Conservation (phyloP, 2,113 vertebrate species). For the Aplodontia rufa region DNA sequence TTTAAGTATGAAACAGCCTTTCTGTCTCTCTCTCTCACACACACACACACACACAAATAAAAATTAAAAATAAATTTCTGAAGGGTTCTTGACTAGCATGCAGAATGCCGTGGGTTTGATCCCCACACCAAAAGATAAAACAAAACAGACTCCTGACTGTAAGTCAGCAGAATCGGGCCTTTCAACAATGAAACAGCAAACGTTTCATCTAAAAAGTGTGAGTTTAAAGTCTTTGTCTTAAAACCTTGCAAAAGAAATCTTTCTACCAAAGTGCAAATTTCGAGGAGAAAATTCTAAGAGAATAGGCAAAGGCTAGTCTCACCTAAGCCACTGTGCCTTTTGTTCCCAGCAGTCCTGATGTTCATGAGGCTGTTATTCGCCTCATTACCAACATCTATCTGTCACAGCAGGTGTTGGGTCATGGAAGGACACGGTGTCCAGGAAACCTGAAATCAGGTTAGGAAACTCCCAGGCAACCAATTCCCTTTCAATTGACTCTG, state of each 20-base stretch:
- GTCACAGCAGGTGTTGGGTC: slow-evolving; percentile 62
- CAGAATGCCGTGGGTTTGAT: not conserved
- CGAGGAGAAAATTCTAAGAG: not conserved
- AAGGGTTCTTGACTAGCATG: not conserved
- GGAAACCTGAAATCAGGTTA: slow-evolving; percentile 70
- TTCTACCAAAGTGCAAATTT: not conserved
- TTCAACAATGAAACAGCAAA: not conserved
- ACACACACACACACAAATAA: too few species aligned
- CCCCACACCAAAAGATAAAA: not conserved
- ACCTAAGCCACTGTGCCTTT: not conserved
- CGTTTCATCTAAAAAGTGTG: not conserved
- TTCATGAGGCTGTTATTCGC: not conserved
- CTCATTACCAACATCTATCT: slow-evolving; percentile 47
- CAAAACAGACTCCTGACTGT: not conserved
- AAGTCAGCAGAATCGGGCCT: not conserved
- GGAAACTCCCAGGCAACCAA: slow-evolving; percentile 54
- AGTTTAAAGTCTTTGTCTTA: slow-evolving; percentile 30
- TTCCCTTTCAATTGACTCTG: slow-evolving; percentile 18
- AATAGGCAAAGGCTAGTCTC: slow-evolving; percentile 34
- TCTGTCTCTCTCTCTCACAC: too few species aligned
- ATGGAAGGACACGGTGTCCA: slow-evolving; percentile 53
- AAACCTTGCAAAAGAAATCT: not conserved
- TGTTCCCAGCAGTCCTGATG: not conserved
- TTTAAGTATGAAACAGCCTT: not conserved
- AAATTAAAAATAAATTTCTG: not conserved